Percentiles rank a stretch among this genome's conserved stretches.
Evolutionary conservation across 2,888 invertebrate genomes (phyloP).

Genomic region (Tachina grossa): DNA sequence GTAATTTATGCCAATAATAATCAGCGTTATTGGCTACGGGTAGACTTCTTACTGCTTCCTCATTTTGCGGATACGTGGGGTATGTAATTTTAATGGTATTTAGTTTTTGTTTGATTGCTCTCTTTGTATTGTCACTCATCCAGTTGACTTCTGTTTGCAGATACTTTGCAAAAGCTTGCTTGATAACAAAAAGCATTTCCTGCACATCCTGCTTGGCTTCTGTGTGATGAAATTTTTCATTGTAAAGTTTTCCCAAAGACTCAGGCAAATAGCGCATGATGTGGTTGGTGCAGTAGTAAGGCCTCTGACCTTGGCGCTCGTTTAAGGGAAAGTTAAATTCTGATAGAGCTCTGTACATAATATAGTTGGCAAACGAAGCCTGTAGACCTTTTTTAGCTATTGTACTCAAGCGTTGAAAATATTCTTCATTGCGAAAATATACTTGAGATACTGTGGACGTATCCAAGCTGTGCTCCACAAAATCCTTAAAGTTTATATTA

Average conservation of each 20-base stretch:
- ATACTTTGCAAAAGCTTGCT: slow-evolving; percentile 71
- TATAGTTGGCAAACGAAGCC: slow-evolving; percentile 77
- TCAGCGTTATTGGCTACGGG: slow-evolving; percentile 72
- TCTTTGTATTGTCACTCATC: slow-evolving; percentile 77
- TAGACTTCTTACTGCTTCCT: slow-evolving; percentile 71
- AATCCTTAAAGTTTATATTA: slow-evolving; percentile 77
- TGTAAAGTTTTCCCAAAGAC: slow-evolving; percentile 78
- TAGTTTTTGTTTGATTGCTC: slow-evolving; percentile 74
- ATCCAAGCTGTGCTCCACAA: slow-evolving; percentile 76
- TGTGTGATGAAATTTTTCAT: slow-evolving; percentile 72
- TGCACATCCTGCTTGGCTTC: slow-evolving; percentile 75
- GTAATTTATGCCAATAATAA: slow-evolving; percentile 77
- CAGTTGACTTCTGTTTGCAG: slow-evolving; percentile 72
- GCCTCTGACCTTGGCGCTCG: slow-evolving; percentile 68
- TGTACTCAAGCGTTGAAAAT: slow-evolving; percentile 75
- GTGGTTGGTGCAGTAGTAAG: slow-evolving; percentile 74
- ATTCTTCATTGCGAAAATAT: slow-evolving; percentile 75
- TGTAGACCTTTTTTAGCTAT: slow-evolving; percentile 72
- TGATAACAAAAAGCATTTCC: slow-evolving; percentile 74
- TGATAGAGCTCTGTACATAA: slow-evolving; percentile 77
- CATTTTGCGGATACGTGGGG: slow-evolving; percentile 75
- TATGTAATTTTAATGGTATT: slow-evolving; percentile 73
- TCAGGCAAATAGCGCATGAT: slow-evolving; percentile 77
- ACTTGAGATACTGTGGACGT: slow-evolving; percentile 73
- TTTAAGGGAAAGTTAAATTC: slow-evolving; percentile 72